Evolutionary conservation across 2,797 vertebrate species (phyloP).

Genomic region (Streptopelia turtur): DNA sequence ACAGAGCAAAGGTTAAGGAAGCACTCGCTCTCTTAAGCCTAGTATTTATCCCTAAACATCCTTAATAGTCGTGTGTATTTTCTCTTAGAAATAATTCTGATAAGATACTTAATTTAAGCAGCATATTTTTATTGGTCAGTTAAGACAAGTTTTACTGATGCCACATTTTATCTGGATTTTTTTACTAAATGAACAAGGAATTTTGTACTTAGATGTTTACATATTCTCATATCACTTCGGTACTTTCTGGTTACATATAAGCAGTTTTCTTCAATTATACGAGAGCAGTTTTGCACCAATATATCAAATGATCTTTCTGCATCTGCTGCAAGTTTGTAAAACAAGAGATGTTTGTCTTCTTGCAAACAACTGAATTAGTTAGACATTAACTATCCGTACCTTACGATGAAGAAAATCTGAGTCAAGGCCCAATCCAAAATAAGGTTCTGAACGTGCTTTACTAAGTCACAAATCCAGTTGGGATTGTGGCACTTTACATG

Average conservation of each 20-base stretch:
- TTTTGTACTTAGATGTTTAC: not conserved
- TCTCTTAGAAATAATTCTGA: constrained; percentile 29
- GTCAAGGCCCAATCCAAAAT: not conserved
- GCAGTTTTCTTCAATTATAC: not conserved
- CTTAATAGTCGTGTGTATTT: not conserved
- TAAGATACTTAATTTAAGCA: constrained; percentile 38
- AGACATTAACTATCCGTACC: not conserved
- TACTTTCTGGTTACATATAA: constrained; percentile 27
- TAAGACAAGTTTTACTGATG: constrained; percentile 32
- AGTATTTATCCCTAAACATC: not conserved
- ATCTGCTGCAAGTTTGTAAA: not conserved
- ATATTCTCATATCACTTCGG: not conserved
- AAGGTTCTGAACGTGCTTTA: not conserved
- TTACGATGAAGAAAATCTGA: constrained; percentile 21
- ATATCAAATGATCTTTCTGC: not conserved
- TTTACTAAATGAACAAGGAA: constrained; percentile 13
- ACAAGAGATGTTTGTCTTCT: not conserved
- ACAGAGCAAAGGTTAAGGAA: not conserved
- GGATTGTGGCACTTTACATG: not conserved
- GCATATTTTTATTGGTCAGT: constrained; percentile 45
- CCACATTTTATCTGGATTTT: constrained; percentile 6
- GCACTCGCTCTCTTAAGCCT: not conserved
- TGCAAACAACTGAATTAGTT: not conserved
- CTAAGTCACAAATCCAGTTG: not conserved
- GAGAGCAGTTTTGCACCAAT: not conserved